Conservation (phyloP, 2,113 vertebrate species). For the Hydropotes inermis region DNA sequence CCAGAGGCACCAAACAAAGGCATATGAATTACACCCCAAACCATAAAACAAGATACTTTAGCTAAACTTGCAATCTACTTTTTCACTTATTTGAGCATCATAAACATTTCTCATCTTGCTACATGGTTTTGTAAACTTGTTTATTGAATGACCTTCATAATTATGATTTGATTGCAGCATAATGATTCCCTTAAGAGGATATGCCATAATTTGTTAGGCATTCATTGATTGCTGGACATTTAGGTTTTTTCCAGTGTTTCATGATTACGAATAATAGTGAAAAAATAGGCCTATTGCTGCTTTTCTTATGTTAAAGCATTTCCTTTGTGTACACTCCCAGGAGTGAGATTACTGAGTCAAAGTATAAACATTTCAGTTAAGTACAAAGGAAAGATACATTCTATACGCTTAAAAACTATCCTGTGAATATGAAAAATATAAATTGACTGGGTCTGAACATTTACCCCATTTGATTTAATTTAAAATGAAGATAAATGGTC, state of each 20-base stretch:
- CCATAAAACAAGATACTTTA: not conserved
- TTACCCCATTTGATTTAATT: constrained; percentile 25
- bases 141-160: constrained; percentile 49
- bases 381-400: constrained; percentile 6
- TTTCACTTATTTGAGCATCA: not conserved
- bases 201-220: constrained; percentile 48
- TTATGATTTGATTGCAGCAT: constrained; percentile 45
- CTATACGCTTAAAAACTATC: constrained; percentile 34
- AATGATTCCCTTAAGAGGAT: constrained; percentile 54
- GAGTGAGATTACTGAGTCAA: constrained; percentile 38
- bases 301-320: constrained; percentile 48
- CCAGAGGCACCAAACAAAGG: not conserved
- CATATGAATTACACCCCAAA: not conserved
- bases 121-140: constrained; percentile 6
- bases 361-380: constrained; percentile 51
- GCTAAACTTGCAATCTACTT: not conserved
- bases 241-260: constrained; percentile 70
- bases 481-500: constrained; percentile 34
- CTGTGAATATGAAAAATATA: constrained; percentile 1
- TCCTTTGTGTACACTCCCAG: constrained; percentile 57
- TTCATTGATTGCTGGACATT: constrained; percentile 65
- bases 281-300: constrained; percentile 28
- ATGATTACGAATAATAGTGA: constrained; percentile 55
- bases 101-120: constrained; percentile 8
- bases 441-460: not conserved